Conservation (phyloP, 2,888 invertebrate genomes). For the Macropis europaea region DNA sequence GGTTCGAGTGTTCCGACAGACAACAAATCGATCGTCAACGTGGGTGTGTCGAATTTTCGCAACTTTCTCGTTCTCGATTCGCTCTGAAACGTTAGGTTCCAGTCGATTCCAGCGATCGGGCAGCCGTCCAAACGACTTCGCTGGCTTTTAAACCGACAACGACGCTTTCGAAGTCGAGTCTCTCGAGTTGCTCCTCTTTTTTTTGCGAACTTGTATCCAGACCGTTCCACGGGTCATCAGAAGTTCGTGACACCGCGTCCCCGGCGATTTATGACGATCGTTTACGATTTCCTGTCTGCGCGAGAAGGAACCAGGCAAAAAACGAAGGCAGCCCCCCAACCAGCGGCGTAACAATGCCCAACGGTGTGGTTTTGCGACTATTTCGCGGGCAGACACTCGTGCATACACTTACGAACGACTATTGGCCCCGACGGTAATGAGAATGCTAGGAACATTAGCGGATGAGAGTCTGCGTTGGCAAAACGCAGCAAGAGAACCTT, state of each 20-base stretch:
- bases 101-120: conserved; percentile 16
- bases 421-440: neutral
- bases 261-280: conserved; percentile 5
- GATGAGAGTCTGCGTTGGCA: no score
- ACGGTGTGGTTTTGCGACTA: neutral
- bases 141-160: conserved; percentile 14
- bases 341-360: conserved; percentile 4
- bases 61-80: conserved; percentile 8
- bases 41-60: neutral
- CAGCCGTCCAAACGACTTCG: conserved; percentile 27
- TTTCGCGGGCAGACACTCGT: neutral
- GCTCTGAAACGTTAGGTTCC: conserved; percentile 1
- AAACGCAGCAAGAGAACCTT: neutral
- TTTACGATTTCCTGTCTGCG: conserved; percentile 4
- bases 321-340: no score
- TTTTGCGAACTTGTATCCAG: neutral
- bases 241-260: neutral
- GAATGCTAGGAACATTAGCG: no score
- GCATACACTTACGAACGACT: neutral
- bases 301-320: neutral
- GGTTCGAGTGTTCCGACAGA: neutral
- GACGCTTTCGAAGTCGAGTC: conserved; percentile 1
- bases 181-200: neutral
- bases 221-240: conserved; percentile 12
- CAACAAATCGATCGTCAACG: conserved; percentile 15